Conservation (phyloP, 2,797 vertebrate species). For the Parauchenoglanis punctatus region DNA sequence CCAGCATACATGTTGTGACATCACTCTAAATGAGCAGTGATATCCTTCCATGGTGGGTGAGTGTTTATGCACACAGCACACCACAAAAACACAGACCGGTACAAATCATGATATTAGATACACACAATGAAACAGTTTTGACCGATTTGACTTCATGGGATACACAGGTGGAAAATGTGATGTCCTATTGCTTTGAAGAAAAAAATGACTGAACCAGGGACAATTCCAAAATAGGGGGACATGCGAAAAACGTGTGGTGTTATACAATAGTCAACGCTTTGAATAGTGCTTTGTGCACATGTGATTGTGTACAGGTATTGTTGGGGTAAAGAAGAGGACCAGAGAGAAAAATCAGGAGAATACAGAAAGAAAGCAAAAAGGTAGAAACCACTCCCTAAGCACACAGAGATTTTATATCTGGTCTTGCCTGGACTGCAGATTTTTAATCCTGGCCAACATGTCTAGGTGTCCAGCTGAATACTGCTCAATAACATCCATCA, state of each 20-base stretch:
- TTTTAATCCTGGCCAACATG: conserved; percentile 97
- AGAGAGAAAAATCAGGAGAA: conserved; percentile 1
- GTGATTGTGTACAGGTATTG: conserved; percentile 7
- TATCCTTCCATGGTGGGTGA: conserved; percentile 31
- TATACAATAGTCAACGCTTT: conserved; percentile 21
- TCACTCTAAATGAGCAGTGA: neutral
- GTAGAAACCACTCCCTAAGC: neutral
- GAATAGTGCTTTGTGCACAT: conserved; percentile 1
- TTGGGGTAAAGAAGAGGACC: conserved; percentile 19
- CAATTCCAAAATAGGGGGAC: conserved; percentile 8
- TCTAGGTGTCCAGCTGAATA: conserved; percentile 97
- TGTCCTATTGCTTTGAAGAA: conserved; percentile 28
- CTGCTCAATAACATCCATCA: conserved; percentile 98
- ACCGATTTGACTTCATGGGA: conserved; percentile 23
- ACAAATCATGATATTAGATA: conserved; percentile 36
- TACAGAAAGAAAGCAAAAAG: neutral
- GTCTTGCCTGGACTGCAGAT: conserved; percentile 97
- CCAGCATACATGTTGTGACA: conserved; percentile 2
- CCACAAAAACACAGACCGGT: conserved; percentile 28
- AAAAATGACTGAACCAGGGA: conserved; percentile 25
- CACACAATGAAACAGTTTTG: conserved; percentile 28
- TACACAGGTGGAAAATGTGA: conserved; percentile 43
- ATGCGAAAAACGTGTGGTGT: conserved; percentile 49
- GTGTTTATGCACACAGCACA: conserved; percentile 39
- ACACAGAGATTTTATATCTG: conserved; percentile 46